Conservation (phyloP, 2,888 invertebrate genomes). For the Dione vanillae region DNA sequence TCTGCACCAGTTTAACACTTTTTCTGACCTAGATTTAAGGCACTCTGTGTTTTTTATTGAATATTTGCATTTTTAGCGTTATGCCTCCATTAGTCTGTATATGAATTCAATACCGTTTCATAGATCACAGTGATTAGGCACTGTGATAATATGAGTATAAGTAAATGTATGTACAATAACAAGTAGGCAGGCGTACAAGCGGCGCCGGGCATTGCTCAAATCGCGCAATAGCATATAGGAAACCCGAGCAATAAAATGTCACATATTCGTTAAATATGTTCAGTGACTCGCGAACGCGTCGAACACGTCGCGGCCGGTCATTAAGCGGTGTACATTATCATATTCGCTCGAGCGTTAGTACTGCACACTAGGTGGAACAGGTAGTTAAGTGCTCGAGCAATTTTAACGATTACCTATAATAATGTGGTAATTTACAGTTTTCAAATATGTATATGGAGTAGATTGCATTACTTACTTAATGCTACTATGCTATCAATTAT, state of each 20-base stretch:
- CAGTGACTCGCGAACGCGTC: neutral
- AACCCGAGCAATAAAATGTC: constrained; percentile 16
- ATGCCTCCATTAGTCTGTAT: too few relatives aligned
- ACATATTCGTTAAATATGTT: constrained; percentile 8
- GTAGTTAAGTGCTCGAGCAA: neutral
- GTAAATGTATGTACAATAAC: too few relatives aligned
- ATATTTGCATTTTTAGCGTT: too few relatives aligned
- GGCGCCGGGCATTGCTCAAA: constrained; percentile 31
- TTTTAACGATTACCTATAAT: constrained; percentile 9
- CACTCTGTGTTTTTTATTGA: too few relatives aligned
- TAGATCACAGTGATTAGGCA: too few relatives aligned
- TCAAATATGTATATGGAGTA: constrained; percentile 8
- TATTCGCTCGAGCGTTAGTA: constrained; percentile 1
- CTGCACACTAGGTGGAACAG: too few relatives aligned
- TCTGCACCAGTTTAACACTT: too few relatives aligned
- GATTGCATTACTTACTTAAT: neutral
- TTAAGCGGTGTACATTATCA: constrained; percentile 14
- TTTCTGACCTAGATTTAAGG: too few relatives aligned
- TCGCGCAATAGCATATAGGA: constrained; percentile 2
- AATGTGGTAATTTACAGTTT: constrained; percentile 5
- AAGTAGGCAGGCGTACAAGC: too few relatives aligned
- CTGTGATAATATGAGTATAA: too few relatives aligned
- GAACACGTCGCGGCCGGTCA: neutral
- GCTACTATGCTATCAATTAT: too few relatives aligned
- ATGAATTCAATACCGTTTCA: too few relatives aligned